Evolutionary conservation across 2,797 vertebrate genomes (phyloP), one percentile per base, ranked within the genome.

Genomic region (Myotis planiceps): DNA sequence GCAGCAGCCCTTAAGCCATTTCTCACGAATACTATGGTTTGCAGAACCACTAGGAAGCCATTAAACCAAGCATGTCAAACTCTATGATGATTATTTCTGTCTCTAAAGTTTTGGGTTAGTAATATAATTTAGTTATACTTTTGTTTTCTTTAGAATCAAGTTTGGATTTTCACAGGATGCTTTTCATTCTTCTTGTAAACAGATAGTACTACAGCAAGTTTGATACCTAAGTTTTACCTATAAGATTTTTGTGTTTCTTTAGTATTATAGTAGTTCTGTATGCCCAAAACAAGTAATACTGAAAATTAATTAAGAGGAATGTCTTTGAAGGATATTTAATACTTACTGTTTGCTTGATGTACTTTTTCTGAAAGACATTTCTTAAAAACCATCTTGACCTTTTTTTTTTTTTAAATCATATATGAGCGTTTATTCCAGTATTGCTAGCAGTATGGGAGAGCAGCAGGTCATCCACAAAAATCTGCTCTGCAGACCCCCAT

Each of bases 161-260:
- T 82, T 92, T 53, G 29, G 21, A 69, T 85, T 93, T 95, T 83
- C 3, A 12, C 82, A 65, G 45, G 5, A 9, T 91, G 15, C 66
- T 80, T 90, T 92, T 63, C 39, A 88, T 83, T 89, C 5, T 45
- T 76, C 7, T 53, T 82, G 7, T 82, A 83, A 72, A 68, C 51
- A 75, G 58, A 32, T 75, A 51, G 39, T 79, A 53, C 4, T 91
- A 55, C 25, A 82, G 3, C 2, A 68, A 71, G 6, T 27, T 37
- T 72, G n/a, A 63, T 19, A 39, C 80, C 21, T 66, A 47, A 69
- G 37, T 66, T 76, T 82, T 69, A 49, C n/a, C 16, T 65, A 19
- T 82, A 79, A 58, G 47, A 71, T 74, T 91, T 72, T 93, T 88
- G 8, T 60, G 94, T 66, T 93, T 91, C 32, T 86, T 27, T 66